A percentile compares a stretch with the other conserved stretches of the same genome.
Conservation (phyloP, 2,888 invertebrate species). For the Drosophila hamatofila region DNA sequence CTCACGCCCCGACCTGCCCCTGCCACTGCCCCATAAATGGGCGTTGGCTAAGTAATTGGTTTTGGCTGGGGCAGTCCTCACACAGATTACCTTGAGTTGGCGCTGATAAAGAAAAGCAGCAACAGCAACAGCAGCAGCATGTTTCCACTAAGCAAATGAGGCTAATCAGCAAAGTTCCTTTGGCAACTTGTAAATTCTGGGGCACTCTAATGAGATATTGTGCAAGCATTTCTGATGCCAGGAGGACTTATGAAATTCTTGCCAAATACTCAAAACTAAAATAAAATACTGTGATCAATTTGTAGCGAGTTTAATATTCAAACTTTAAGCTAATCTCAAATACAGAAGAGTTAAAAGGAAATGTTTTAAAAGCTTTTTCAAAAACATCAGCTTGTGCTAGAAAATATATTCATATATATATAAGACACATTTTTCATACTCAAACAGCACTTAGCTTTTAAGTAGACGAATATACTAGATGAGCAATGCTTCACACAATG, state of each 20-base stretch:
- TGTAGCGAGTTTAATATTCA: background rate
- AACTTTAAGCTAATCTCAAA: background rate
- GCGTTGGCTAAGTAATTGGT: constrained; percentile 72
- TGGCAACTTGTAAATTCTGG: constrained; percentile 14
- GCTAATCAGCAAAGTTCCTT: constrained; percentile 27
- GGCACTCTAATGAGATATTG: constrained; percentile 1
- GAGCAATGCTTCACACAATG: background rate
- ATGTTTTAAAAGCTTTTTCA: background rate
- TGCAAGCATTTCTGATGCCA: background rate
- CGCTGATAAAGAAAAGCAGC: constrained; percentile 21
- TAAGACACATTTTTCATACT: background rate
- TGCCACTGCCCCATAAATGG: constrained; percentile 26
- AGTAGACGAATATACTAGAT: background rate
- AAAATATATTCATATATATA: background rate
- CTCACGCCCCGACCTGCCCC: constrained; percentile 5
- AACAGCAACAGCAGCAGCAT: background rate
- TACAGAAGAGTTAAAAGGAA: background rate
- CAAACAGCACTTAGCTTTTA: constrained; percentile 7
- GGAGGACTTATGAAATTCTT: background rate
- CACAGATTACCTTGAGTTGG: constrained; percentile 51
- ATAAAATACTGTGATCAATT: background rate
- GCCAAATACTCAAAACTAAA: background rate
- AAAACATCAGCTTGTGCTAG: background rate
- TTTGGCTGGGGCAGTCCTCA: constrained; percentile 24
- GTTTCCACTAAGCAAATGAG: constrained; percentile 15